Base-by-base conservation (phyloP, 1,140 invertebrate species). In the Callitettix versicolor region DNA sequence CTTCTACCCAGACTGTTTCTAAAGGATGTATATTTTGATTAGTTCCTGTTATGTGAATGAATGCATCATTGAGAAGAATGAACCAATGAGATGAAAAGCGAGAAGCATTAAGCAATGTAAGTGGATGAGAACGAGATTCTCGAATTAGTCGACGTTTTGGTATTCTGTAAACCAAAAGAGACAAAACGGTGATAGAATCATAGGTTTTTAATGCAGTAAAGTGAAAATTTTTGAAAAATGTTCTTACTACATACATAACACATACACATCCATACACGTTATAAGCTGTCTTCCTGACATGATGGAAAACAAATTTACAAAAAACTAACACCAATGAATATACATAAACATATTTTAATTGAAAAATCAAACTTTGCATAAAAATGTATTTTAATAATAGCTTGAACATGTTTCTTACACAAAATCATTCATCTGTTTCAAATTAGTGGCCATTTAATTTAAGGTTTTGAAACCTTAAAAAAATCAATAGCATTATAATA, bases 1-100 rank as follows among this genome's bases (percentile, higher is more conserved):
- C 64, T 69, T 90, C 86, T 1, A 91, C 76, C 90, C 90, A 94
- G 36, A 92, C 64, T 1, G 84, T 86, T 59, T 76, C 75, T 56
- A 93, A 69, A 21, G 79, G 77, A 72, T 87, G 80, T 3, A 80
- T 61, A 58, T 72, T 73, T 60, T 78, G 68, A 57, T 73, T 74
- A 57, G 78, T 79, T 43, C 84, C 80, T 55, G 71, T 75, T 11
- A 84, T 73, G 63, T 88, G 84, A 53, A 86, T 77, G 57, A 88
- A 82, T 50, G 83, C 71, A 70, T 89, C 85, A 38, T 77, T 84
- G 44, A 89, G 77, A 15, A 89, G 69, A 60, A 88, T 76, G 62
- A 93, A 91, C 74, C 79, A 81, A 68, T 88, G 82, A 26, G 21
- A 41, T 47, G 79, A 72, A 74, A 81, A 88, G 60, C 75, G 77